These are phyloP conservation scores for Verasper variegatus DNA, from an alignment of 2,113 vertebrate genomes.

Conservation along the genomic window DNA sequence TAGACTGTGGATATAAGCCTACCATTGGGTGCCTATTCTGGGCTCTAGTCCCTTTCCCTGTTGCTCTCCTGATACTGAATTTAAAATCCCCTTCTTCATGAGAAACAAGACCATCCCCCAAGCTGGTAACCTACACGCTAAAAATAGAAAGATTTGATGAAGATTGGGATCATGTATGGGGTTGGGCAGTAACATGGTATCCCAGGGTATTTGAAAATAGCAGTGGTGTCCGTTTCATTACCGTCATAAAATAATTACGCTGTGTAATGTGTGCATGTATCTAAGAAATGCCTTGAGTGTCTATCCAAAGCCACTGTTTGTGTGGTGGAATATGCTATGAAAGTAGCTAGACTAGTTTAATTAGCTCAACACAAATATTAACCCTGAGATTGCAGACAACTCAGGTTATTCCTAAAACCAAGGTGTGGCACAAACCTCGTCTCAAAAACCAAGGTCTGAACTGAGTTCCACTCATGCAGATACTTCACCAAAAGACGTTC, in stretches of 20 bases:
- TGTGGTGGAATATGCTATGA: neutral
- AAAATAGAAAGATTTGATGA: neutral
- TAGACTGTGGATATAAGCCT: constrained; percentile 1
- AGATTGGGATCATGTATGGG: neutral
- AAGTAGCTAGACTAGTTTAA: too few relatives aligned
- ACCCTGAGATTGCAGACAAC: too few relatives aligned
- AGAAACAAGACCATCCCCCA: neutral
- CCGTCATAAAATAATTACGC: neutral
- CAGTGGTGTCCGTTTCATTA: neutral
- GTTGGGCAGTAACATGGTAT: neutral
- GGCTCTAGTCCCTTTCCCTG: neutral
- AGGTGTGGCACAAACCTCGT: too few relatives aligned
- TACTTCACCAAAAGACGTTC: too few relatives aligned
- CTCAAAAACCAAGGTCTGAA: too few relatives aligned
- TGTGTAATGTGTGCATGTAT: neutral
- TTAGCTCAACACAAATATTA: too few relatives aligned
- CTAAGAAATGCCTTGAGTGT: neutral
- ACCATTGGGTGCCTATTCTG: neutral
- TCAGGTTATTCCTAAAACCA: too few relatives aligned
- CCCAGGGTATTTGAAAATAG: neutral
- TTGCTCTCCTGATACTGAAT: neutral
- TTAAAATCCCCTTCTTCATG: neutral
- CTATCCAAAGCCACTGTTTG: neutral
- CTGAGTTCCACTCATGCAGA: too few relatives aligned
- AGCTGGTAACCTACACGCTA: neutral